Evolutionary conservation across 2,113 vertebrate genomes (phyloP).

Genomic region (Pituophis catenifer): DNA sequence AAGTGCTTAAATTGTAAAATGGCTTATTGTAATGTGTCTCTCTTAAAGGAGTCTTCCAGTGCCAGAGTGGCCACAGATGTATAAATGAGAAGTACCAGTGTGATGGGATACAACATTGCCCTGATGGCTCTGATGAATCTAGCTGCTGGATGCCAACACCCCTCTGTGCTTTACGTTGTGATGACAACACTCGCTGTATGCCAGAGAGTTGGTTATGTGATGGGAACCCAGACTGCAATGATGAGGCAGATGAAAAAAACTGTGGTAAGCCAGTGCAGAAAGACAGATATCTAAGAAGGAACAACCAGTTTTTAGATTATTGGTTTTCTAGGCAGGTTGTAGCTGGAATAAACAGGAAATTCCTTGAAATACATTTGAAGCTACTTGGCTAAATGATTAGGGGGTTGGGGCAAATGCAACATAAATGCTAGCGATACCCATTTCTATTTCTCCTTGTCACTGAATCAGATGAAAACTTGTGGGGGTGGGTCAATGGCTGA

Average conservation of each 20-base stretch:
- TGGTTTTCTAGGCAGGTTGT: no score
- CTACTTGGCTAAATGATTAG: not conserved
- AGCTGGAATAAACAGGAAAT: not conserved
- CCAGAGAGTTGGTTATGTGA: constrained; percentile 83
- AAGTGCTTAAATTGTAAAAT: not conserved
- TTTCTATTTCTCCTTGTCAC: not conserved
- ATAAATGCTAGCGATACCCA: not conserved
- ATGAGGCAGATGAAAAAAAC: constrained; percentile 75
- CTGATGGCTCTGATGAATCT: constrained; percentile 78
- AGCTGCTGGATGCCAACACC: constrained; percentile 70
- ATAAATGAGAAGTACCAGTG: constrained; percentile 69
- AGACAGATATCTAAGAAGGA: not conserved
- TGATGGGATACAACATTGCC: constrained; percentile 79
- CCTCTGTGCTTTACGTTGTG: constrained; percentile 77
- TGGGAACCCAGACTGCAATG: constrained; percentile 80
- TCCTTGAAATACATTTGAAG: not conserved
- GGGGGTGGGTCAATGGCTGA: not conserved
- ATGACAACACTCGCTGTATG: constrained; percentile 73
- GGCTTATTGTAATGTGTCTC: not conserved
- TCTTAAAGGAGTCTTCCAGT: constrained; percentile 73
- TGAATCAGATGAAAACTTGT: not conserved
- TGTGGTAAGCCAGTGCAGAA: constrained; percentile 70
- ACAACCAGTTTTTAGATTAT: no score
- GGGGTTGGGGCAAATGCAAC: not conserved
- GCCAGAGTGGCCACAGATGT: constrained; percentile 71